A percentile compares a stretch with the other conserved stretches of the same genome.
These are phyloP conservation scores for Halocynthia roretzi DNA, from an alignment of 23 tunicate species.

Conservation along the genomic window DNA sequence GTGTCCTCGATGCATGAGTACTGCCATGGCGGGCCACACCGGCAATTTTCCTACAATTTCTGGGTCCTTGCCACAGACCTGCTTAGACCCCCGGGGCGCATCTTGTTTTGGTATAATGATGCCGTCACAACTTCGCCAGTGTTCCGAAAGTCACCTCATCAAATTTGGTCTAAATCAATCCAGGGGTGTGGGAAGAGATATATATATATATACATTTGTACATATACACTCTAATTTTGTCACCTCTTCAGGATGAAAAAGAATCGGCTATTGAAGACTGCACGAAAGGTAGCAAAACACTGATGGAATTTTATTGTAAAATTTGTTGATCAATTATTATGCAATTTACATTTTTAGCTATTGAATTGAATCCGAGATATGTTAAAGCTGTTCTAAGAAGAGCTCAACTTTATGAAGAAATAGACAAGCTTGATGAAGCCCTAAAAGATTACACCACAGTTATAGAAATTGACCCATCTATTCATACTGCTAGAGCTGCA, in stretches of 20 bases:
- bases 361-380: slow-evolving; percentile 49
- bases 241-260: too few relatives aligned
- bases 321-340: not conserved
- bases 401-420: slow-evolving; percentile 60
- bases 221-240: too few relatives aligned
- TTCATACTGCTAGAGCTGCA: slow-evolving; percentile 40
- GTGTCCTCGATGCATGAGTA: too few relatives aligned
- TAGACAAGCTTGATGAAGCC: slow-evolving; percentile 71
- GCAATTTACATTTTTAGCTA: slow-evolving; percentile 20
- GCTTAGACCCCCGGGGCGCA: too few relatives aligned
- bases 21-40: too few relatives aligned
- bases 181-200: too few relatives aligned
- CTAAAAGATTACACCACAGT: slow-evolving; percentile 39
- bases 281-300: slow-evolving; percentile 19
- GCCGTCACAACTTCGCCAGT: too few relatives aligned
- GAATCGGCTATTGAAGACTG: slow-evolving; percentile 57
- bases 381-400: slow-evolving; percentile 58
- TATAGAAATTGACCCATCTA: slow-evolving; percentile 53
- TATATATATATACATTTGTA: too few relatives aligned
- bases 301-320: not conserved
- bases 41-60: too few relatives aligned
- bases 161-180: too few relatives aligned
- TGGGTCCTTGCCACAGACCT: too few relatives aligned
- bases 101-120: not conserved
- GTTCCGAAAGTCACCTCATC: too few relatives aligned